A percentile compares a stretch with the other conserved stretches of the same genome.
These are phyloP conservation scores for Xiphias gladius DNA, from an alignment of 2,113 vertebrate species.

Conservation along the genomic window DNA sequence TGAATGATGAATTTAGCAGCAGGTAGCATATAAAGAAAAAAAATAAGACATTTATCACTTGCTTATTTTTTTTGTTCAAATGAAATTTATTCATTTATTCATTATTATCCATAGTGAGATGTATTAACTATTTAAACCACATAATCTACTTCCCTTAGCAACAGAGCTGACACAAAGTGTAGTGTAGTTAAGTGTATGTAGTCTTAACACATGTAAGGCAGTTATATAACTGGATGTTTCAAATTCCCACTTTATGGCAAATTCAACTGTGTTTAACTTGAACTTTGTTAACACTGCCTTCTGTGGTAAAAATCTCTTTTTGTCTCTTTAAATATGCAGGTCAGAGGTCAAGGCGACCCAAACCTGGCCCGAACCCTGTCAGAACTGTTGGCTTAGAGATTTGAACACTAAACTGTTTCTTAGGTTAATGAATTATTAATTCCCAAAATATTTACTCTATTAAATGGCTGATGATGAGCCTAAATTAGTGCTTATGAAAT, in stretches of 20 bases:
- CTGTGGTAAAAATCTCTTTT: too few relatives aligned
- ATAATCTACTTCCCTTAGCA: background rate
- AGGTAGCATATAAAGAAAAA: conserved; percentile 72
- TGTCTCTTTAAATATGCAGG: background rate
- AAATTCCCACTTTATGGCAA: background rate
- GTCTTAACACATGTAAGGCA: background rate
- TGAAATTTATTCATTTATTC: conserved; percentile 2
- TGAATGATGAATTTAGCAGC: conserved; percentile 52
- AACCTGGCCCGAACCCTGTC: too few relatives aligned
- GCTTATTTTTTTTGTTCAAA: background rate
- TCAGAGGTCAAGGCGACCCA: background rate
- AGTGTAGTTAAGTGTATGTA: too few relatives aligned
- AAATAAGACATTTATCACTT: conserved; percentile 16
- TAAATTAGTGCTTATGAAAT: background rate
- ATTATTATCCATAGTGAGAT: background rate
- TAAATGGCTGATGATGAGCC: background rate
- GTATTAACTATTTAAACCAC: background rate
- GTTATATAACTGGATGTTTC: conserved; percentile 7
- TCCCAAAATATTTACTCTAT: conserved; percentile 26
- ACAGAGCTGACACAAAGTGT: background rate
- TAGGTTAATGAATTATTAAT: conserved; percentile 12
- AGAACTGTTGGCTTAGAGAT: background rate
- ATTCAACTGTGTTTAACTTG: too few relatives aligned
- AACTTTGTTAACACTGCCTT: too few relatives aligned
- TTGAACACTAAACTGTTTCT: too few relatives aligned